Evolutionary conservation across 2,797 vertebrate species (phyloP).

Genomic region (Sitta carolinensis): DNA sequence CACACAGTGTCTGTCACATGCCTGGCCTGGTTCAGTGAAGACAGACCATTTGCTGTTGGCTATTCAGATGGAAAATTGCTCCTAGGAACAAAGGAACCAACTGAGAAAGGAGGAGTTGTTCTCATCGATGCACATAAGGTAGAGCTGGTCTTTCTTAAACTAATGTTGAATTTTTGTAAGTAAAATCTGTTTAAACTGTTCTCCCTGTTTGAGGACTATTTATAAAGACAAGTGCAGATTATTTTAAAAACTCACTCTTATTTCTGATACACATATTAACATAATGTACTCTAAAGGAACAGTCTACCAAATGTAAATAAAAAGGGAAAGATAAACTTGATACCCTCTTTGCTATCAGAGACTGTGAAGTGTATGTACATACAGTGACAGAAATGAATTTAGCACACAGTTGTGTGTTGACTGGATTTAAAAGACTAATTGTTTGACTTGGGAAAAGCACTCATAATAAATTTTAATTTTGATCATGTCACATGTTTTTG

Average conservation of each 20-base stretch:
- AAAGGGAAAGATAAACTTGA: neutral
- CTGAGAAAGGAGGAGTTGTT: constrained; percentile 89
- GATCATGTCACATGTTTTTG: neutral
- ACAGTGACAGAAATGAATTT: neutral
- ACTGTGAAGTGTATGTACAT: neutral
- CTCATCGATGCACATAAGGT: constrained; percentile 97
- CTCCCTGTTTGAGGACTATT: neutral
- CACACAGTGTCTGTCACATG: constrained; percentile 76
- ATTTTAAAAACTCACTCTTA: neutral
- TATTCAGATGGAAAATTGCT: constrained; percentile 94
- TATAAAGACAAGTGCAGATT: neutral
- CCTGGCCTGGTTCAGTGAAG: constrained; percentile 94
- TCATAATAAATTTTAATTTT: neutral
- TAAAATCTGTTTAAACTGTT: neutral
- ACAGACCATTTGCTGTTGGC: constrained; percentile 92
- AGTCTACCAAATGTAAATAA: neutral
- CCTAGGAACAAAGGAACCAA: constrained; percentile 87
- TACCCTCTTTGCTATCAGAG: neutral
- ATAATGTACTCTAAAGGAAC: neutral
- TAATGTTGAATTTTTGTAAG: neutral
- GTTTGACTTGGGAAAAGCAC: neutral
- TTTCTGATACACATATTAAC: neutral
- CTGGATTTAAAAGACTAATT: neutral
- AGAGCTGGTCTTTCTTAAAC: neutral
- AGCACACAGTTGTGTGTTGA: neutral